Evolutionary conservation across 2,797 vertebrate species (phyloP).

Genomic region (Liasis olivaceus): DNA sequence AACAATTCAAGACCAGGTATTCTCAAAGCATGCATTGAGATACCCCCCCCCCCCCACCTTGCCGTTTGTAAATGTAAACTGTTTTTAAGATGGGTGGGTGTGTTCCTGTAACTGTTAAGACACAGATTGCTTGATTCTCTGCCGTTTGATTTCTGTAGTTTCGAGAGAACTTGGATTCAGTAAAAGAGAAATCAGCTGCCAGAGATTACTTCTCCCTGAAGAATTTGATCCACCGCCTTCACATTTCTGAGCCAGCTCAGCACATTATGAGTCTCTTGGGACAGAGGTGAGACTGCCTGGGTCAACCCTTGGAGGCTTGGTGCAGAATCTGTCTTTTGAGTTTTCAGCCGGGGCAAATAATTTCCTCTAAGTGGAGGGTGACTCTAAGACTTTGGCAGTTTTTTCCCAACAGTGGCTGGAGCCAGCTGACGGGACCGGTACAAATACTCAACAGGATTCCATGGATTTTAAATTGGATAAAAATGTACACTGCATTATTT

Average conservation of each 20-base stretch:
- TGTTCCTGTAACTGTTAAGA: not conserved
- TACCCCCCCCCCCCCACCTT: not conserved
- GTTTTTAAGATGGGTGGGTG: not conserved
- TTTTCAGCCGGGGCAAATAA: not conserved
- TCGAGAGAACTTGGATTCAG: not conserved
- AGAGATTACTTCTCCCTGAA: constrained; percentile 82
- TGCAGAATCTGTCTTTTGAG: not conserved
- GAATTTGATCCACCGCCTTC: constrained; percentile 83
- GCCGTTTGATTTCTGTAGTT: constrained; percentile 37
- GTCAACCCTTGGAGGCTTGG: not conserved
- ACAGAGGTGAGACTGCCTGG: constrained; percentile 72
- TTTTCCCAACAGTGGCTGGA: not conserved
- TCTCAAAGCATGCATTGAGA: not conserved
- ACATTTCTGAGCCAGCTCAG: constrained; percentile 84
- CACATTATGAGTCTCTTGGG: constrained; percentile 85
- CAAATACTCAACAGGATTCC: not conserved
- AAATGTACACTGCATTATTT: too few relatives aligned
- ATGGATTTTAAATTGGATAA: too few relatives aligned
- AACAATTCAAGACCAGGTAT: not conserved
- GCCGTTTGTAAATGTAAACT: not conserved
- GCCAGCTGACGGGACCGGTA: not conserved
- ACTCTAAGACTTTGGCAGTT: not conserved
- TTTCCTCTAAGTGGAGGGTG: not conserved
- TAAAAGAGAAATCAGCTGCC: not conserved
- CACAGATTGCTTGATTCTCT: not conserved